A percentile compares a stretch with the other conserved stretches of the same genome.
phyloP scores from a whole-genome alignment of 1,140 invertebrate species.

The Drosophila kikkawai region DNA sequence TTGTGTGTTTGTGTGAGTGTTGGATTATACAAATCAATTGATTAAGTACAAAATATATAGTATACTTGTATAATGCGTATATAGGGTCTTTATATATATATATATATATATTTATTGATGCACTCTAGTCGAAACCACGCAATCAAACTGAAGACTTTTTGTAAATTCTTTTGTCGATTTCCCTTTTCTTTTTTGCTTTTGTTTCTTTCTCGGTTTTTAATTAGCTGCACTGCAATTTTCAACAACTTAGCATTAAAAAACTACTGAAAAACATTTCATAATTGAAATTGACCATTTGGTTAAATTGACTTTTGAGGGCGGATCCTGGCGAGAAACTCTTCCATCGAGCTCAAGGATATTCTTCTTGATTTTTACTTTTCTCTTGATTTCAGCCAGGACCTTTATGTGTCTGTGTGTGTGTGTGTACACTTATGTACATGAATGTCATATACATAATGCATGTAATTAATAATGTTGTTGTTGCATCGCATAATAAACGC shows the following conservation, averaged over 20 bases:
- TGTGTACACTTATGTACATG: conserved; percentile 60
- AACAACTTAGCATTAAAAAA: conserved; percentile 73
- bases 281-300: conserved; percentile 72
- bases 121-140: conserved; percentile 74
- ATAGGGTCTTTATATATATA: conserved; percentile 46
- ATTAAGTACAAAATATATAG: conserved; percentile 73
- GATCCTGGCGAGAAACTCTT: conserved; percentile 22
- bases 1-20: conserved; percentile 22
- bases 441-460: conserved; percentile 79
- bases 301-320: conserved; percentile 73
- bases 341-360: conserved; percentile 3
- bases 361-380: conserved; percentile 11
- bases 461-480: conserved; percentile 61
- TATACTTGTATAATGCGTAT: conserved; percentile 52
- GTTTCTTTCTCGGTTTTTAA: conserved; percentile 21
- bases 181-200: not conserved
- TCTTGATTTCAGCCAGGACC: conserved; percentile 60
- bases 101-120: conserved; percentile 49
- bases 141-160: conserved; percentile 78
- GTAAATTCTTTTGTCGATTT: conserved; percentile 63
- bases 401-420: conserved; percentile 32
- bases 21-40: conserved; percentile 72
- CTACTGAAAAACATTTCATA: conserved; percentile 64
- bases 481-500: conserved; percentile 70
- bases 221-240: conserved; percentile 61